These are phyloP conservation scores for Cyprichromis sp. DNA, from an alignment of 2,113 vertebrate species.

Conservation along the genomic window DNA sequence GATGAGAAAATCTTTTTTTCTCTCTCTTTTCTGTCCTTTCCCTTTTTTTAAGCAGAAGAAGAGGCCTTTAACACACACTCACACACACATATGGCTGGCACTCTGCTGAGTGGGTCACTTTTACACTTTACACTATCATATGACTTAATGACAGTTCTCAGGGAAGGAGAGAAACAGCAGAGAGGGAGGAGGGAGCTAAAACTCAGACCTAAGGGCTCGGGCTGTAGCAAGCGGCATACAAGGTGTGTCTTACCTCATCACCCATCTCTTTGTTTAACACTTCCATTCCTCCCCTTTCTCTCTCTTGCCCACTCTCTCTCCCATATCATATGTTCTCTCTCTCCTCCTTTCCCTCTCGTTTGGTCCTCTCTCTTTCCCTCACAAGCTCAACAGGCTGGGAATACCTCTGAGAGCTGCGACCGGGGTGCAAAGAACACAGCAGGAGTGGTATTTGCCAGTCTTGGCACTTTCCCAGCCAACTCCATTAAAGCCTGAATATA, in stretches of 20 bases:
- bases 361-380: slow-evolving; percentile 24
- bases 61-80: neutral
- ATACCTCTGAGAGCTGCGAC: slow-evolving; percentile 61
- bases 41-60: neutral
- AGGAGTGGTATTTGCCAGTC: slow-evolving; percentile 35
- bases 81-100: slow-evolving; percentile 7
- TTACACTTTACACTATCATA: slow-evolving; percentile 40
- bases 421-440: slow-evolving; percentile 62
- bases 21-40: neutral
- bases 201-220: slow-evolving; percentile 17
- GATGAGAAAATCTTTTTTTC: neutral
- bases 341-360: neutral
- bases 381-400: slow-evolving; percentile 56
- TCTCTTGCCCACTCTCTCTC: neutral
- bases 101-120: slow-evolving; percentile 32
- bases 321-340: slow-evolving; percentile 33
- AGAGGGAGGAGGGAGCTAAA: neutral
- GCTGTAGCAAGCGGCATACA: slow-evolving; percentile 8
- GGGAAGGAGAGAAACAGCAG: slow-evolving; percentile 13
- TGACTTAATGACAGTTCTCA: slow-evolving; percentile 46
- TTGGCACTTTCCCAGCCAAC: slow-evolving; percentile 35
- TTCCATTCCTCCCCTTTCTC: neutral
- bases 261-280: slow-evolving; percentile 38
- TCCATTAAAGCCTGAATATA: slow-evolving; percentile 13
- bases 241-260: slow-evolving; percentile 39